Conservation (phyloP, 2,797 vertebrate species). For the Argentina silus region DNA sequence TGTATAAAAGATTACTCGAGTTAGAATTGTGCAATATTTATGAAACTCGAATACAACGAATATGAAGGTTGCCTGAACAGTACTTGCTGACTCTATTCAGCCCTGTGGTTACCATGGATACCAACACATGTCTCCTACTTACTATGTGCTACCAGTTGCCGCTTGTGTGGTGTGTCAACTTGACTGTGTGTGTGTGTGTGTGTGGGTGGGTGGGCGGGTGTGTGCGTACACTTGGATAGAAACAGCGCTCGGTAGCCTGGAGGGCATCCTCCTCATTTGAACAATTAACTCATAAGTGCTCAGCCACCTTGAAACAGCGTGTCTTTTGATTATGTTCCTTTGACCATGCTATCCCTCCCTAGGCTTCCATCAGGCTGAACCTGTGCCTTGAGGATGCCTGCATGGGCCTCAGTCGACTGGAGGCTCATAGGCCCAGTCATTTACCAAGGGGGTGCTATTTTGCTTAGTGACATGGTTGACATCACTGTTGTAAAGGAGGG, state of each 20-base stretch:
- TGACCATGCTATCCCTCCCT: slow-evolving; percentile 10
- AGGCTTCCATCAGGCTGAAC: background rate
- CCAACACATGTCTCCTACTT: background rate
- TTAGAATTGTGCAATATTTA: background rate
- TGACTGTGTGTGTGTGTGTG: background rate
- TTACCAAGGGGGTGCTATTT: slow-evolving; percentile 1
- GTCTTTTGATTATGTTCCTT: slow-evolving; percentile 43
- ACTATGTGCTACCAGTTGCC: background rate
- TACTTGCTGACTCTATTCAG: slow-evolving; percentile 2
- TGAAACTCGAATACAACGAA: background rate
- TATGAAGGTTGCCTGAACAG: background rate
- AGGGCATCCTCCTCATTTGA: slow-evolving; percentile 35
- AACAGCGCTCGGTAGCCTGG: slow-evolving; percentile 48
- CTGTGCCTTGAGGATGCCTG: slow-evolving; percentile 34
- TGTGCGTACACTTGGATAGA: background rate
- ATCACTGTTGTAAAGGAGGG: slow-evolving; percentile 6
- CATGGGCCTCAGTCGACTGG: slow-evolving; percentile 16
- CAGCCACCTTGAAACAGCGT: slow-evolving; percentile 48
- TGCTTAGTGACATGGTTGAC: slow-evolving; percentile 35
- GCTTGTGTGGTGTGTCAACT: background rate
- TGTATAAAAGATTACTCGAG: background rate
- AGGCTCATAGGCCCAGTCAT: slow-evolving; percentile 8
- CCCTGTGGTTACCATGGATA: slow-evolving; percentile 17
- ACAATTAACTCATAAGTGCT: slow-evolving; percentile 51
- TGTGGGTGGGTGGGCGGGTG: slow-evolving; percentile 14